These are phyloP conservation scores for Gnathonemus longibarbis DNA, from an alignment of 2,113 vertebrate species.

Conservation along the genomic window DNA sequence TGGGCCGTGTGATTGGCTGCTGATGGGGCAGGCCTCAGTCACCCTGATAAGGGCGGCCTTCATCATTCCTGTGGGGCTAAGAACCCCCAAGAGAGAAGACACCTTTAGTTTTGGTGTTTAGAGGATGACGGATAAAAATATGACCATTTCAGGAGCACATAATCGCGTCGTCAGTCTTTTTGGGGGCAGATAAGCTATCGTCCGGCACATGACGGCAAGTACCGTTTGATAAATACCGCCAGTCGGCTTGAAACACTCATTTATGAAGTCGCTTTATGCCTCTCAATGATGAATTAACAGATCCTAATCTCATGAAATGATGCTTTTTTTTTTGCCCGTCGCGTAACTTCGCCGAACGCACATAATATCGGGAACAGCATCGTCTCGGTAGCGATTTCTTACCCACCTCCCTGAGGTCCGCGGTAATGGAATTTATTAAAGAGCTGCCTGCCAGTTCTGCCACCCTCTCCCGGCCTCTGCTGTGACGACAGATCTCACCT, in stretches of 20 bases:
- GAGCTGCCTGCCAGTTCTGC: slow-evolving; percentile 13
- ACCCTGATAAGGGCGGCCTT: slow-evolving; percentile 12
- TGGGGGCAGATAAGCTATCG: background rate
- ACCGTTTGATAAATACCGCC: background rate
- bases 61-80: slow-evolving; percentile 30
- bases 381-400: slow-evolving; percentile 24
- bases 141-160: background rate
- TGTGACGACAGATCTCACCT: background rate
- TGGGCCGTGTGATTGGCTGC: background rate
- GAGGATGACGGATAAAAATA: background rate
- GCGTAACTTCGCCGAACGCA: background rate
- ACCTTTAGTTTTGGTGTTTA: background rate
- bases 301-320: background rate
- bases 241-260: background rate
- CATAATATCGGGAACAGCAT: slow-evolving; percentile 49
- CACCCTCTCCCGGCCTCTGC: slow-evolving; percentile 19
- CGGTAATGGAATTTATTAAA: background rate
- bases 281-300: background rate
- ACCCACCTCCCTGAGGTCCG: slow-evolving; percentile 22
- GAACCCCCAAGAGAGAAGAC: slow-evolving; percentile 20
- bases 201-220: background rate
- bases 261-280: background rate
- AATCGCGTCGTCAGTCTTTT: slow-evolving; percentile 2
- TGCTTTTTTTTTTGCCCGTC: background rate
- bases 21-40: background rate